Evolutionary conservation across 2,888 invertebrate species (phyloP).

Genomic region (Helobdella robusta): DNA sequence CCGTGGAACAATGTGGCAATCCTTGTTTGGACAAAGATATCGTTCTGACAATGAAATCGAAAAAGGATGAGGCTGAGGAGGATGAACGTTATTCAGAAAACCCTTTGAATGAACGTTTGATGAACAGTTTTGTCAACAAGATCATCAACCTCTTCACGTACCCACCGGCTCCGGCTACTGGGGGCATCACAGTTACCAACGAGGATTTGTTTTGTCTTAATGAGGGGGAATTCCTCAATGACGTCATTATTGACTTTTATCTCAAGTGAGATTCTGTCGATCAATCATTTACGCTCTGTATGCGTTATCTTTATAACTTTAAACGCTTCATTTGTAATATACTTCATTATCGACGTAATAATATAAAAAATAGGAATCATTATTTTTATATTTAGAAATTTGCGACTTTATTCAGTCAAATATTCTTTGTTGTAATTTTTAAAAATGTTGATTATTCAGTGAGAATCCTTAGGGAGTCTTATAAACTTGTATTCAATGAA

Average conservation of each 20-base stretch:
- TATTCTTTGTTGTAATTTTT: neutral
- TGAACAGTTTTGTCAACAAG: neutral
- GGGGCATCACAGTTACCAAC: slow-evolving; percentile 80
- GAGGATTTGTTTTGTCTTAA: slow-evolving; percentile 84
- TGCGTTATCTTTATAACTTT: too few relatives aligned
- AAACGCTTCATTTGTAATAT: too few relatives aligned
- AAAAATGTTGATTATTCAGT: neutral
- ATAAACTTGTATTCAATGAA: neutral
- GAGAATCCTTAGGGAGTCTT: neutral
- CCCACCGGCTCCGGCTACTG: slow-evolving; percentile 69
- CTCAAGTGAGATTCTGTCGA: slow-evolving; percentile 65
- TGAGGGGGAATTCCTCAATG: slow-evolving; percentile 87
- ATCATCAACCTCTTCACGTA: slow-evolving; percentile 51
- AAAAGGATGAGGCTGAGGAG: slow-evolving; percentile 24
- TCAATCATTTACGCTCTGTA: too few relatives aligned
- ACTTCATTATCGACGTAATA: too few relatives aligned
- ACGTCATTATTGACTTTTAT: slow-evolving; percentile 95
- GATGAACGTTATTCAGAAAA: slow-evolving; percentile 30
- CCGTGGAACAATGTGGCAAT: neutral
- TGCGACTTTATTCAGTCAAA: neutral
- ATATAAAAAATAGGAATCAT: too few relatives aligned
- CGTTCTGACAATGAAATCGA: slow-evolving; percentile 8
- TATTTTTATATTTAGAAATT: neutral
- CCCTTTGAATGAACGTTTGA: neutral
- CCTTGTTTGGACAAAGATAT: neutral